Conservation (phyloP, 2,888 invertebrate genomes). For the Phania funesta region DNA sequence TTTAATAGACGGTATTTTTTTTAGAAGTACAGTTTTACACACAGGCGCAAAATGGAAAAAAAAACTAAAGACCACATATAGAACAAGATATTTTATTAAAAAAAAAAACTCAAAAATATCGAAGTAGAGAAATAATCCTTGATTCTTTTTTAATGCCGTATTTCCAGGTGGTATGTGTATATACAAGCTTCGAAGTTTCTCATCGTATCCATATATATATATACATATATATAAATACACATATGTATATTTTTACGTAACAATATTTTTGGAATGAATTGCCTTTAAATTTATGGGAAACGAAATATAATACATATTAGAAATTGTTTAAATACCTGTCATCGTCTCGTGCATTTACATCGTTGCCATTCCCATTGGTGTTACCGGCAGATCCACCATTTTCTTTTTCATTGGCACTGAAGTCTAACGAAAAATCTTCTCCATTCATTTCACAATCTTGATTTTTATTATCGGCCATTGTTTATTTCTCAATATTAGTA, state of each 20-base stretch:
- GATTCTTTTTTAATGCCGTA: conserved; percentile 45
- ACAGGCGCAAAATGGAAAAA: conserved; percentile 70
- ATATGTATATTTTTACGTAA: no score
- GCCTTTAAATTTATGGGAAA: conserved; percentile 9
- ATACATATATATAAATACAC: no score
- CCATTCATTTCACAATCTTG: conserved; percentile 87
- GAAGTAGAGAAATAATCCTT: conserved; percentile 16
- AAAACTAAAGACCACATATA: conserved; percentile 68
- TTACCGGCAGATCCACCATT: conserved; percentile 84
- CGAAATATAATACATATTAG: conserved; percentile 17
- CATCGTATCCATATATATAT: no score
- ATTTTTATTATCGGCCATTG: conserved; percentile 83
- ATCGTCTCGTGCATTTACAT: conserved; percentile 84
- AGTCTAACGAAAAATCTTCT: conserved; percentile 90
- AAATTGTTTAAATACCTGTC: conserved; percentile 84
- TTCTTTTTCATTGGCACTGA: conserved; percentile 82
- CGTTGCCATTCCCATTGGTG: conserved; percentile 74
- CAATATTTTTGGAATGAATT: conserved; percentile 36
- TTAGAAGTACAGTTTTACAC: conserved; percentile 75
- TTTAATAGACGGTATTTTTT: background rate
- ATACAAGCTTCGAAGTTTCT: conserved; percentile 6
- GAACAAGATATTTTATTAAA: background rate
- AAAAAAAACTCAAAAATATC: background rate
- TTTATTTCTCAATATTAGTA: conserved; percentile 32
- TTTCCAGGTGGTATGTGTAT: conserved; percentile 53